Evolutionary conservation across 1,140 invertebrate genomes (phyloP), one percentile per base, ranked within the genome.

Genomic region (Belonocnema kinseyi): DNA sequence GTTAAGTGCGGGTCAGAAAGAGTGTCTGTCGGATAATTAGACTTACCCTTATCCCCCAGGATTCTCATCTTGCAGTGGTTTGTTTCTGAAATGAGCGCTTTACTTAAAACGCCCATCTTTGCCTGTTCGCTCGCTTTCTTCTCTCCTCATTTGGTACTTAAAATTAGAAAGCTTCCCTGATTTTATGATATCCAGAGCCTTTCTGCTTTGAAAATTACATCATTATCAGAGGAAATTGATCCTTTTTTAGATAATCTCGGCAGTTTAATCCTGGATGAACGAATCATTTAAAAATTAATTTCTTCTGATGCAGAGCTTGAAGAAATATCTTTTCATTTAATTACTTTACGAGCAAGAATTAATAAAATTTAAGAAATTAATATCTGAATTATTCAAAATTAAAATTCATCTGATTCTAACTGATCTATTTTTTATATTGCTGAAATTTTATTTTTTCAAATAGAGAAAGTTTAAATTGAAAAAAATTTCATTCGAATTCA

Each of bases 1-100:
- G 82, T 80, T 82, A 74, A 78, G 74, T 80, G 58, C 74, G 76
- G 77, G 70, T 78, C 73, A 80, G 76, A 77, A 84, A 73, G 78
- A 83, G 76, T 82, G 82, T 84, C 83, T 73, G 76, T 58, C 46
- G 72, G 76, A 82, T 84, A 84, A 84, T 84, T 82, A 84, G 81
- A 84, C 77, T 75, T 82, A 83, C 26, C 61, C 61, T 40, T 66
- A 46, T 66, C 61, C 61, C 21, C n/a, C 14, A 51, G 72, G 73
- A 76, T 78, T 51, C 76, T 81, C 77, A 78, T 84, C 77, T 84
- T 75, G 50, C 74, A 26, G n/a, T 58, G 52, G 51, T 80, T 78
- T 78, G 74, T 82, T 84, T 74, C 83, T 79, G 75, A 73, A 83
- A 84, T 61, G 80, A 78, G 54, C 75, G 66, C 40, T 61, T 75